A percentile compares a stretch with the other conserved stretches of the same genome.
phyloP scores from a whole-genome alignment of 2,888 invertebrate species.

The Lepetodrilus schrolli region DNA sequence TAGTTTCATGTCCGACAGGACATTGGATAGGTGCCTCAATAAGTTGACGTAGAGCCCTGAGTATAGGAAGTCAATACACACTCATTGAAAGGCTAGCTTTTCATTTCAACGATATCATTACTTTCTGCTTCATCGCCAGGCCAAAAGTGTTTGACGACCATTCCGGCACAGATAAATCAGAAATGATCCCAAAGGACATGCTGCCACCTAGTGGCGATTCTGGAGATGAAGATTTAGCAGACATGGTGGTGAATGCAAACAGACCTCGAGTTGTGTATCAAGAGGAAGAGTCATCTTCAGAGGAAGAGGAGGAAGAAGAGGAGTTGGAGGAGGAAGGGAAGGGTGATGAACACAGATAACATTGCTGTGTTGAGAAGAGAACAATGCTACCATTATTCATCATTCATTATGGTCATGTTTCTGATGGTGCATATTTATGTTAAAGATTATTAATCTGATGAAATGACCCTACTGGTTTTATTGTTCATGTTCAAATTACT shows the following conservation, averaged over 20 bases:
- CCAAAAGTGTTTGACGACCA: conserved; percentile 60
- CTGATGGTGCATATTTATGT: too few relatives aligned
- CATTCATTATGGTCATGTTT: too few relatives aligned
- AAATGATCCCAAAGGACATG: conserved; percentile 69
- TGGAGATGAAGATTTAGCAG: conserved; percentile 49
- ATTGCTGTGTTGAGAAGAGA: neutral
- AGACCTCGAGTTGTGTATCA: conserved; percentile 50
- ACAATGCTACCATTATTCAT: neutral
- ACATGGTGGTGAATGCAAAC: conserved; percentile 62
- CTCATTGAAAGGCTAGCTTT: too few relatives aligned
- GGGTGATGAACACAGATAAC: conserved; percentile 33
- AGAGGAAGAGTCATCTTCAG: conserved; percentile 40
- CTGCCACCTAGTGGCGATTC: conserved; percentile 69
- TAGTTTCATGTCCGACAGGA: too few relatives aligned
- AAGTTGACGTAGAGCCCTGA: too few relatives aligned
- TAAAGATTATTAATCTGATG: neutral
- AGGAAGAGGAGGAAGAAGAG: conserved; percentile 45
- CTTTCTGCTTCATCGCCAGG: too few relatives aligned
- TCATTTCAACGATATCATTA: too few relatives aligned
- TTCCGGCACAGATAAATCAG: conserved; percentile 33
- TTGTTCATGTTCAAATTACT: too few relatives aligned
- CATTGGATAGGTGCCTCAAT: too few relatives aligned
- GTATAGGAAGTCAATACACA: too few relatives aligned
- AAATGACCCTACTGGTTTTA: too few relatives aligned
- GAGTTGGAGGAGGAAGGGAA: conserved; percentile 49